phyloP scores from a whole-genome alignment of 2,113 vertebrate species.

The Meles meles region DNA sequence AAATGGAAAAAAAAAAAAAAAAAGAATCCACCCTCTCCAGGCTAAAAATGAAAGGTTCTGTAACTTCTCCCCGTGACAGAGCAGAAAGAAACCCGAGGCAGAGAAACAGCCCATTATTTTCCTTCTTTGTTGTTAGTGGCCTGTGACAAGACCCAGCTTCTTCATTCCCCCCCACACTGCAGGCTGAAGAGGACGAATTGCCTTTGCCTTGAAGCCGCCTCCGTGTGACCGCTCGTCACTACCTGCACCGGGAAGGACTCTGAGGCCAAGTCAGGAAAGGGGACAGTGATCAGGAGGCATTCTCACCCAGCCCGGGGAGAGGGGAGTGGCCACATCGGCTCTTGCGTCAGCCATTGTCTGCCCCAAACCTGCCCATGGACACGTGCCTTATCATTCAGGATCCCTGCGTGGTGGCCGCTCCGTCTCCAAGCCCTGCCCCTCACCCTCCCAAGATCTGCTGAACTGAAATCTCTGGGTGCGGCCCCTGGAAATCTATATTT shows the following conservation, averaged over 20 bases:
- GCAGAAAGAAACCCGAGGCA: background rate
- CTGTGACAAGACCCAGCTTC: background rate
- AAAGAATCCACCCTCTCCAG: background rate
- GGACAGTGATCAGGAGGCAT: accelerated
- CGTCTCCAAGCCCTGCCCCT: background rate
- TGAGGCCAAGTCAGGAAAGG: background rate
- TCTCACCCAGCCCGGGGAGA: accelerated
- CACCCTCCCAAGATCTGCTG: background rate
- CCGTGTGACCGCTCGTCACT: background rate
- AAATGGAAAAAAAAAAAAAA: too few relatives aligned
- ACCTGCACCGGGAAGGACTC: background rate
- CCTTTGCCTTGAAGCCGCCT: background rate
- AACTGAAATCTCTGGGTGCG: background rate
- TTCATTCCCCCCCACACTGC: background rate
- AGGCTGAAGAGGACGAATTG: background rate
- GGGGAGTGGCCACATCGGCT: accelerated
- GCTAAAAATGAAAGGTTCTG: background rate
- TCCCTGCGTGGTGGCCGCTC: background rate
- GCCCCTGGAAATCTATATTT: background rate
- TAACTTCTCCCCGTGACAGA: background rate
- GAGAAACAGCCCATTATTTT: background rate
- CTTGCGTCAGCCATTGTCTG: accelerated
- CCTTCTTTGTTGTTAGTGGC: background rate
- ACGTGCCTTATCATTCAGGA: too few relatives aligned
- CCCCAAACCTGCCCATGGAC: accelerated